Evolutionary conservation across 1,140 invertebrate genomes (phyloP), one percentile per base, ranked within the genome.

Genomic region (Bombus difficillimus): DNA sequence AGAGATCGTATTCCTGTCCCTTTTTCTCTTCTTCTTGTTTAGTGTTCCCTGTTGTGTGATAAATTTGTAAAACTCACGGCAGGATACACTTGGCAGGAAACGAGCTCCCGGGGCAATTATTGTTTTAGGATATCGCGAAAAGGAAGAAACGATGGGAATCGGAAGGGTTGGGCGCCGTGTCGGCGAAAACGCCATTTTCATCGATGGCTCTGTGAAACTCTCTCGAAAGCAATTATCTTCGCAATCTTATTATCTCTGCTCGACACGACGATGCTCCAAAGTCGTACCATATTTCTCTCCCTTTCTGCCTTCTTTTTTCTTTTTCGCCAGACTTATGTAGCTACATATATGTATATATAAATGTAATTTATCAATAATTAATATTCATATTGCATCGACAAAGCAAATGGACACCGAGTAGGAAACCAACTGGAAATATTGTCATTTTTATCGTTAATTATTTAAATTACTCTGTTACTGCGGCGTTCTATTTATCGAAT

Each of bases 21-120:
- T 53, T 53, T 37, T 10, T 32, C 72, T 77, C 15, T 62, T 47
- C 13, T 9, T 28, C 6, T 69, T 78, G 41, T 71, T 59, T n/a
- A 43, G 22, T 6, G 43, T 53, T 37, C 66, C 75, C 64, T 12
- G 62, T 78, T 84, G 74, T n/a, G 64, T 43, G 75, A 83, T 83
- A 83, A 71, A 79, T 84, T 79, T 71, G 22, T 84, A 78, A 84
- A 84, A 79, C 47, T 84, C 72, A 53, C 25, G 59, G 72, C 41
- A 75, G 37, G 82, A 71, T 78, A 77, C 47, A 34, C 12, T 47
- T 41, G 13, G 28, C 57, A n/a, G 69, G 62, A 78, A 88, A 81
- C 74, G 78, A 88, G 59, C 32, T 81, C 47, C 73, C 41, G 39
- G 68, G 57, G 68, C 47, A 82, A 81, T 89, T 89, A 89, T 88